Base-by-base conservation (phyloP, 2,797 vertebrate genomes). In the Trachops cirrhosus region DNA sequence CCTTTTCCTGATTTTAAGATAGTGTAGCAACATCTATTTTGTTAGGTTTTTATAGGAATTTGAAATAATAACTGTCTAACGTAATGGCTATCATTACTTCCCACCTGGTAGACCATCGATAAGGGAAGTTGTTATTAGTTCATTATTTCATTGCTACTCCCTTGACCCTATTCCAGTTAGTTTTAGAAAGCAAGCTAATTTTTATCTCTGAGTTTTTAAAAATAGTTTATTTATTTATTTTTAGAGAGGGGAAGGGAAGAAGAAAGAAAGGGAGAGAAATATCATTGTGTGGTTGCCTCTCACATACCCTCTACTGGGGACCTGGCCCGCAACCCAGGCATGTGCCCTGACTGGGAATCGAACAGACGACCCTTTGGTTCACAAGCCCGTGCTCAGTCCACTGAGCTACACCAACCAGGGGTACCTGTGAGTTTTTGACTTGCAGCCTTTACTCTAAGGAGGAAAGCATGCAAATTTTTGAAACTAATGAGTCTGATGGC, bases 171-270 rank as follows among this genome's bases (percentile, higher is more conserved):
- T 89, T 67, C 7, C 59, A 52, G 5, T 32, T 44, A 29, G 71
- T 71, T 94, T 92, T 89, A 70, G 88, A 78, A 68, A 46, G 14
- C 24, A 44, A 44, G 68, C 22, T 96, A 24, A 77, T 89, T 95
- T 92, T 89, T 52, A 79, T 29, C 39, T 86, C 59, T 86, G 57
- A 71, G 70, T 82, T 70, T 92, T 85, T 73, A 6, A 54, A 22
- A 22, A 24, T 22, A 57, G 24, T 57, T 57, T 57, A 57, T 57
- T 26, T 57, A 57, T 26, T 57, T 57, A 57, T 57, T 57, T 57
- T 26, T 57, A 57, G 54, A 26, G 24, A 57, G 24, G 9, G 54
- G 54, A 57, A 57, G 54, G 54, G 24, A 26, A 57, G 54, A 26
- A 57, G 54, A 57, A 57, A 57, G 24, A 57, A 24, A 57, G 54